phyloP scores from a whole-genome alignment of 2,113 vertebrate species.

The Lophotis ruficrista region DNA sequence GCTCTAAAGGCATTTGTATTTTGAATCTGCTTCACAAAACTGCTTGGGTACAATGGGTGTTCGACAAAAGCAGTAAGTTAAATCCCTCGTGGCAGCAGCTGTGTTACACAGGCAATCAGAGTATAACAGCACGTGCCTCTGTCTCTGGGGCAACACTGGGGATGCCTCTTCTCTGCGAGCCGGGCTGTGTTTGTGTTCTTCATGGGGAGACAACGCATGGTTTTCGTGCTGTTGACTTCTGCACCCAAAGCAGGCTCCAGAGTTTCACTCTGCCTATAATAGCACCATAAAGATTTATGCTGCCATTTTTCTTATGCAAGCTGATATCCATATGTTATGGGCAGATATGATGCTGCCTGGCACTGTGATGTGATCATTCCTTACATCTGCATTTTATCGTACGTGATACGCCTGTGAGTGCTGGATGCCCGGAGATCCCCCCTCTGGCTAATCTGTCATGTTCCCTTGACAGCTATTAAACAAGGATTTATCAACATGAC shows the following conservation, averaged over 20 bases:
- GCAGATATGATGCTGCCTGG: background rate
- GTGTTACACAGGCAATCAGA: background rate
- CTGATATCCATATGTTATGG: background rate
- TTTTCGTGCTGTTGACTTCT: background rate
- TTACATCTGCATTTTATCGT: conserved; percentile 31
- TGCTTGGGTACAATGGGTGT: background rate
- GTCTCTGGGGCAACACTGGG: background rate
- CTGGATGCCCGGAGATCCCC: conserved; percentile 6
- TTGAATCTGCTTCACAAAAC: background rate
- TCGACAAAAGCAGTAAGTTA: background rate
- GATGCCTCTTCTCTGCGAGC: background rate
- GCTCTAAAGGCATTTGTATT: background rate
- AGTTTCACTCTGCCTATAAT: background rate
- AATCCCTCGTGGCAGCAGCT: background rate
- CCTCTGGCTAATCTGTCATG: conserved; percentile 50
- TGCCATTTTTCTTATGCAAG: background rate
- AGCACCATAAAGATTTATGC: background rate
- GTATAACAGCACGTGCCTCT: background rate
- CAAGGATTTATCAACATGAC: conserved; percentile 59
- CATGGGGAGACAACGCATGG: fast-evolving
- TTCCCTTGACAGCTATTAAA: conserved; percentile 38
- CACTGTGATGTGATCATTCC: background rate
- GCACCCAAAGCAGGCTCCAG: background rate
- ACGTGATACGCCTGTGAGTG: background rate
- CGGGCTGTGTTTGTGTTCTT: background rate